These are phyloP conservation scores for Garra rufa DNA, from an alignment of 2,113 vertebrate species.

Conservation along the genomic window DNA sequence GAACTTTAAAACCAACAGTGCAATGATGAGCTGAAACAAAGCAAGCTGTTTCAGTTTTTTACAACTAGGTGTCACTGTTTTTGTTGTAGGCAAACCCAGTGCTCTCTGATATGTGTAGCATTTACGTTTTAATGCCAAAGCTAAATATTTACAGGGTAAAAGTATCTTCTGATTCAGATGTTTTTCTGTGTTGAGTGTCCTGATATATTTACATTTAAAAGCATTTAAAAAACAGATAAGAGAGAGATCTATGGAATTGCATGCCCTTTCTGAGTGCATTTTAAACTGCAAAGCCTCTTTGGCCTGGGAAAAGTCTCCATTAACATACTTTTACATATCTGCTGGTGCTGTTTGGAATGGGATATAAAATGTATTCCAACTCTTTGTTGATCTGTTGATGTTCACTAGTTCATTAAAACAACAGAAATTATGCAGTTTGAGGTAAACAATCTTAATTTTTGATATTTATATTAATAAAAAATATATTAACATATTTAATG, in stretches of 20 bases:
- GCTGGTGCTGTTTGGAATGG: background rate
- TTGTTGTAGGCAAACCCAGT: background rate
- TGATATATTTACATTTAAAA: background rate
- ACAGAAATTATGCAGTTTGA: background rate
- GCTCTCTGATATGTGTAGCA: background rate
- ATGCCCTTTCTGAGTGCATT: constrained; percentile 59
- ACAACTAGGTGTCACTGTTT: constrained; percentile 9
- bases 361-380: background rate
- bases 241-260: background rate
- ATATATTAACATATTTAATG: background rate
- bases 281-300: constrained; percentile 52
- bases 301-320: constrained; percentile 52
- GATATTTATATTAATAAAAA: background rate
- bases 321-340: constrained; percentile 50
- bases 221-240: constrained; percentile 26
- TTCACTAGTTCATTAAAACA: background rate
- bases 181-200: background rate
- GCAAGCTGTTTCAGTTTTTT: background rate
- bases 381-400: background rate
- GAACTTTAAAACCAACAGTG: background rate
- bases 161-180: background rate
- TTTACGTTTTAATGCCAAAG: background rate
- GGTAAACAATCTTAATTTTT: background rate
- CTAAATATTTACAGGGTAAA: background rate
- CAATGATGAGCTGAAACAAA: background rate